phyloP scores from a whole-genome alignment of 2,888 invertebrate genomes.

The Pegoplata infirma region DNA sequence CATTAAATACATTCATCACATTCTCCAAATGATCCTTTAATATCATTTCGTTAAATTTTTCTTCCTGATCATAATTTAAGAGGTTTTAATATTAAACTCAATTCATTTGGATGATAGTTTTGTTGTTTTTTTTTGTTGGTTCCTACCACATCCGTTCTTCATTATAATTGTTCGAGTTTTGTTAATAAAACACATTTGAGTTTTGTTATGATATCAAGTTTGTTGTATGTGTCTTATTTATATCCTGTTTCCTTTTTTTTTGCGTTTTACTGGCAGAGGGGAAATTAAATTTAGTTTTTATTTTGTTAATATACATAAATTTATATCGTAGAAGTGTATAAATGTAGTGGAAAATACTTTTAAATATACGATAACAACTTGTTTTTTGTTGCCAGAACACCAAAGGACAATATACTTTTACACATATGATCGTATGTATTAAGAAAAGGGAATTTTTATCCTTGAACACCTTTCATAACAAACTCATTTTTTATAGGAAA shows the following conservation, averaged over 20 bases:
- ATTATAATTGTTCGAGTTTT: slow-evolving; percentile 6
- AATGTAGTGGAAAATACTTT: background rate
- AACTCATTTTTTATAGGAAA: background rate
- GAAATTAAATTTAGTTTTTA: slow-evolving; percentile 41
- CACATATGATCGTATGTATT: background rate
- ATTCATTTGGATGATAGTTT: slow-evolving; percentile 6
- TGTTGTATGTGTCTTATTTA: slow-evolving; percentile 5
- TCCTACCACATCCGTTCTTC: slow-evolving; percentile 55
- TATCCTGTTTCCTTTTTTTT: slow-evolving; percentile 55
- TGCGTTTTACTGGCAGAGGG: slow-evolving; percentile 21
- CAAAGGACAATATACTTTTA: background rate
- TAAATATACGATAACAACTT: background rate
- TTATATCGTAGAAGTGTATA: background rate
- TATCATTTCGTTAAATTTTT: slow-evolving; percentile 22
- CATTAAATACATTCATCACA: background rate
- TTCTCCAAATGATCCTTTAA: slow-evolving; percentile 40
- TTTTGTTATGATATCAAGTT: background rate
- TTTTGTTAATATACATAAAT: background rate
- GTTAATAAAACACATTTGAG: background rate
- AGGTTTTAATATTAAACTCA: background rate
- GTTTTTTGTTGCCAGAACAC: background rate
- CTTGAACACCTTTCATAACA: background rate
- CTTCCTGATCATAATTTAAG: slow-evolving; percentile 20
- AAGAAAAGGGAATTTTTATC: background rate
- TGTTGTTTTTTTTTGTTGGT: too few relatives aligned